Evolutionary conservation across 64 coral and sea anemone species (phyloP), one percentile per base, ranked within the genome.

Genomic region (Montipora cactus): DNA sequence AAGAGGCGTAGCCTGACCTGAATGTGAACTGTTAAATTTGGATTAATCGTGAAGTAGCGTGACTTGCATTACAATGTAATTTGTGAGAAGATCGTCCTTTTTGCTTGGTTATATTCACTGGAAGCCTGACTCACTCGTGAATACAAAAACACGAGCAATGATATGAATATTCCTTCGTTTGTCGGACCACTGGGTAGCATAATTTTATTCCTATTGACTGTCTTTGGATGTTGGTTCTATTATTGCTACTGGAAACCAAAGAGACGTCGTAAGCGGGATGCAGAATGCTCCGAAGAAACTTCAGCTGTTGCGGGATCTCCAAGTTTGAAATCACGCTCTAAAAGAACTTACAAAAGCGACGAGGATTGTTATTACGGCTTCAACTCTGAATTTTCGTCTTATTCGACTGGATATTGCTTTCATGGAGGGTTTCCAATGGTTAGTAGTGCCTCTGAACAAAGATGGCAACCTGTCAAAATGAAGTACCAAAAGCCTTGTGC

Each of bases 381-480:
- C 16, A 50, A 19, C 46, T 84, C 81, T 28, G 66, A 18, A 5
- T 20, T 72, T 18, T 71, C 82, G 8, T 5, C 82, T 1, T 86
- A 71, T 70, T 72, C 82, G 5, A 47, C 82, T 46, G 82, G 64
- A 49, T 86, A 86, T 64, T 86, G 82, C 49, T 86, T 86, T 71
- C 82, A 86, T 7, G 82, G 82, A 49, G 82, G 82, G 10, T 86
- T 86, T 49, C 82, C 82, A 47, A 86, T 86, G 76, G 76, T 50
- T 14, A 78, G 44, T 72, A n/a, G 59, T 21, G 49, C 18, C 68
- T 86, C 44, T 86, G 62, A 86, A 71, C 82, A 49, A 50, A 86
- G 47, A 19, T 71, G 62, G 64, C 82, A 86, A 50, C 82, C 59
- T 71, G 7, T 37, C 4, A 86, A 86, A 86, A 50, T 71, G 82